Percentiles rank a stretch among this genome's conserved stretches.
Conservation (phyloP, 2,888 invertebrate species). For the Chydorus sphaericus region DNA sequence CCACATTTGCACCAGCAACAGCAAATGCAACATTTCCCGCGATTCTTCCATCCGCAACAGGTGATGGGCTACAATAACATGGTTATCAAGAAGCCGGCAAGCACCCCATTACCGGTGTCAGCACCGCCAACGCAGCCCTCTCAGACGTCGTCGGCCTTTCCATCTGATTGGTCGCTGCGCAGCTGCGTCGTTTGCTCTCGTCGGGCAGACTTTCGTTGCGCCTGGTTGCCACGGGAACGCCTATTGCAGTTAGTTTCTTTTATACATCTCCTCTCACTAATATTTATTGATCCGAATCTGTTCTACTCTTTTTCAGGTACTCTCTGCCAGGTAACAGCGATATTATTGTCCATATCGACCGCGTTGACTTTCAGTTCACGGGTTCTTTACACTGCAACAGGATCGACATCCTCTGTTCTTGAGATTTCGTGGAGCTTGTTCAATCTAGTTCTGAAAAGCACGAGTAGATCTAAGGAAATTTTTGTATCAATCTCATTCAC, state of each 20-base stretch:
- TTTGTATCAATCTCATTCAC: no score
- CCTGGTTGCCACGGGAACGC: constrained; percentile 9
- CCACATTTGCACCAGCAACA: no score
- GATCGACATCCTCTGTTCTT: no score
- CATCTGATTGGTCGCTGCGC: constrained; percentile 1
- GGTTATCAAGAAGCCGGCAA: no score
- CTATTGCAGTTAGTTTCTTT: constrained; percentile 9
- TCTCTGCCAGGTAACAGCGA: neutral
- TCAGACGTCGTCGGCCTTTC: neutral
- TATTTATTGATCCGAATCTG: neutral
- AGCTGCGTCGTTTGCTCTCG: constrained; percentile 2
- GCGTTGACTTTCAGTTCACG: no score
- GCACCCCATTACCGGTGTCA: neutral
- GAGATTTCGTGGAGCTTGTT: no score
- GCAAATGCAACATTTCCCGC: no score
- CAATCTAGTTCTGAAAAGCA: no score
- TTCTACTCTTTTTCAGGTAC: neutral
- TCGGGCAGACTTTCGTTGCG: constrained; percentile 11
- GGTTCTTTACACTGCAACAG: no score
- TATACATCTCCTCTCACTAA: neutral
- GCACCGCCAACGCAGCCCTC: no score
- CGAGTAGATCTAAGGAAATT: no score
- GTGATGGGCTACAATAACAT: no score
- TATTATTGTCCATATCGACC: neutral
- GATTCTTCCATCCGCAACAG: neutral